These are phyloP conservation scores for Heliconius hewitsoni DNA, from an alignment of 1,140 invertebrate genomes.

Conservation along the genomic window DNA sequence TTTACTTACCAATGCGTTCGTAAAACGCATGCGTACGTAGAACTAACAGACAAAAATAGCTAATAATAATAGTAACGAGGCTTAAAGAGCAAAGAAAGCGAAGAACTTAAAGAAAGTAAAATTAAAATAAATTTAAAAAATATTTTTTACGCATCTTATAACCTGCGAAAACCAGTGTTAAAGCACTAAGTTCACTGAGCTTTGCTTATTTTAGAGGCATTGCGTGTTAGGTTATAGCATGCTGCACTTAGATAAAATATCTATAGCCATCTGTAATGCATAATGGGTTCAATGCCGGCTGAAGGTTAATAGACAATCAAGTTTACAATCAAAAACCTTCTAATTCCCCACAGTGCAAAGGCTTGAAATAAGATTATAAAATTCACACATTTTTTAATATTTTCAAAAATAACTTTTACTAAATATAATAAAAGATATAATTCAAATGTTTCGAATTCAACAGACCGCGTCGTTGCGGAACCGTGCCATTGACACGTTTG, in stretches of 20 bases:
- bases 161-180: no score
- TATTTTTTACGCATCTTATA: no score
- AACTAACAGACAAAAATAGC: no score
- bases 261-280: background rate
- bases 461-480: conserved; percentile 29
- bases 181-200: no score
- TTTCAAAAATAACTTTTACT: background rate
- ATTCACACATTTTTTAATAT: background rate
- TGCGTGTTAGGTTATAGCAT: background rate
- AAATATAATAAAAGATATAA: background rate
- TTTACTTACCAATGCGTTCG: no score
- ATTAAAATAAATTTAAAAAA: no score
- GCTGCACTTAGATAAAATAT: background rate
- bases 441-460: conserved; percentile 11
- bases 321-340: background rate
- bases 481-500: conserved; percentile 39
- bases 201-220: background rate
- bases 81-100: no score
- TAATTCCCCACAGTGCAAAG: background rate
- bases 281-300: no score
- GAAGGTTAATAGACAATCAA: background rate
- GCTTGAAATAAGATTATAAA: background rate
- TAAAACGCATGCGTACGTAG: no score
- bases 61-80: no score
- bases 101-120: no score